A percentile compares a stretch with the other conserved stretches of the same genome.
These are phyloP conservation scores for Plutomurus gul DNA, from an alignment of 1,140 invertebrate genomes.

Conservation along the genomic window DNA sequence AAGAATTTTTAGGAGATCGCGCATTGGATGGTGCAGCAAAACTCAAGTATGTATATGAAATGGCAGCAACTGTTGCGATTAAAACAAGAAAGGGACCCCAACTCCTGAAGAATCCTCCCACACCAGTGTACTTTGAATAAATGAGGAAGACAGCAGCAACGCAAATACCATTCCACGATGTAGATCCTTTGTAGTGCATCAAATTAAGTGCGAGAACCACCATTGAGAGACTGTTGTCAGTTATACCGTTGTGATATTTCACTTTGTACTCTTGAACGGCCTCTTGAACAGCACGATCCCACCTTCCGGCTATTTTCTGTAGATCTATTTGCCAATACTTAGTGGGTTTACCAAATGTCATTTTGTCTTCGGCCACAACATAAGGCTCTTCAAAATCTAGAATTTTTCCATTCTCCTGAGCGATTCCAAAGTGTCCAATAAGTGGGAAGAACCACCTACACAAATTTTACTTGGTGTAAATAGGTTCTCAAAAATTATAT, in stretches of 20 bases:
- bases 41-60: too few relatives aligned
- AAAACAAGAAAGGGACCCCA: background rate
- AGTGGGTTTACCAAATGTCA: background rate
- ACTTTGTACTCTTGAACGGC: background rate
- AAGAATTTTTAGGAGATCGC: too few relatives aligned
- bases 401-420: background rate
- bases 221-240: background rate
- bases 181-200: background rate
- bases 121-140: background rate
- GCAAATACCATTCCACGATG: background rate
- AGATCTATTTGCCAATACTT: background rate
- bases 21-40: too few relatives aligned
- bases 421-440: background rate
- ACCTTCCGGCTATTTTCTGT: background rate
- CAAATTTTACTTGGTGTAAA: background rate
- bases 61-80: too few relatives aligned
- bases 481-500: too few relatives aligned
- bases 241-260: background rate
- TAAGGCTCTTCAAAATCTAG: background rate
- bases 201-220: background rate
- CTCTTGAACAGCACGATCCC: background rate
- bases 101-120: background rate
- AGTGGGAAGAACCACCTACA: background rate
- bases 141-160: background rate
- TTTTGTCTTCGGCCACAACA: background rate